phyloP scores from a whole-genome alignment of 2,888 invertebrate species.

The Athrips mouffetella region DNA sequence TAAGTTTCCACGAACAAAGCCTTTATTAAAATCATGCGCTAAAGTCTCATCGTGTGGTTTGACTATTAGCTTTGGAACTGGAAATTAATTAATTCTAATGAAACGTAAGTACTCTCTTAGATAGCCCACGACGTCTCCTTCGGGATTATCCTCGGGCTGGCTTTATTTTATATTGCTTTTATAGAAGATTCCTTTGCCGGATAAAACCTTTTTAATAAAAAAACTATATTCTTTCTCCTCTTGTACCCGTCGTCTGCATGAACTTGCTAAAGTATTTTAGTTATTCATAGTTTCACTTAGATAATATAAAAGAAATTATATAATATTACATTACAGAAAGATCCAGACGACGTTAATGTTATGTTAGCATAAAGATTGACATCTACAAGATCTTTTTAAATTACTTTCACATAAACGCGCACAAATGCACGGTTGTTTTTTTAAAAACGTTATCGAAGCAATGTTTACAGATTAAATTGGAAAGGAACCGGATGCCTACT shows the following conservation, averaged over 20 bases:
- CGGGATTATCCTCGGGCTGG: slow-evolving; percentile 38
- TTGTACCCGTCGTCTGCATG: too few species aligned
- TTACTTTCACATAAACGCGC: not conserved
- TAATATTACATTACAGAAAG: not conserved
- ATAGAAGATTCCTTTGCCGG: too few species aligned
- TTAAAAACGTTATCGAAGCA: slow-evolving; percentile 17
- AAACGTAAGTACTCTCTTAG: too few species aligned
- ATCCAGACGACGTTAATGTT: too few species aligned
- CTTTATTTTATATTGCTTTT: too few species aligned
- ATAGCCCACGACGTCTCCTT: slow-evolving; percentile 28
- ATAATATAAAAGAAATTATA: not conserved
- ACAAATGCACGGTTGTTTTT: not conserved
- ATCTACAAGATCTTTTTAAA: not conserved
- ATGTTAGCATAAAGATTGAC: too few species aligned
- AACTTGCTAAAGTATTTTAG: slow-evolving; percentile 19
- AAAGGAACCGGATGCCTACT: slow-evolving; percentile 30
- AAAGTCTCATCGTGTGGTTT: slow-evolving; percentile 1
- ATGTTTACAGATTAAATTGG: slow-evolving; percentile 26
- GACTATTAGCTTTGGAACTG: slow-evolving; percentile 35
- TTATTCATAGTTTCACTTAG: not conserved
- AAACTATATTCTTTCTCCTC: too few species aligned
- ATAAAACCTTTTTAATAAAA: too few species aligned
- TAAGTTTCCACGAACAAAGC: too few species aligned
- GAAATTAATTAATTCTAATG: slow-evolving; percentile 53
- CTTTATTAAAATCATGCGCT: not conserved